Conservation (phyloP, 1,140 invertebrate species). For the Drosophila athabasca region DNA sequence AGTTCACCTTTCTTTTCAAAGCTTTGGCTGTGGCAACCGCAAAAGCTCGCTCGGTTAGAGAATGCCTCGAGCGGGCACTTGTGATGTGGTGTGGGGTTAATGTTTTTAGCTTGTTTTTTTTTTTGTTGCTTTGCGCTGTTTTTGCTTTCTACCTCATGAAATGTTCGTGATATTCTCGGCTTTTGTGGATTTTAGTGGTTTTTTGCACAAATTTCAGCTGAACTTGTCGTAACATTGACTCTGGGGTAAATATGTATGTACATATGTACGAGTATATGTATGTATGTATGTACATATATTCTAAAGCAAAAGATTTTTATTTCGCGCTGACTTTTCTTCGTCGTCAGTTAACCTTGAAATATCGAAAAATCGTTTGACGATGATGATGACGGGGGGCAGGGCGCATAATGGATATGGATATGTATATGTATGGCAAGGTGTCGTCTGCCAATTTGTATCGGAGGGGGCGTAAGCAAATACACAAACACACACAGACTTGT, state of each 20-base stretch:
- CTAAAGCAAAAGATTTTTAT: slow-evolving; percentile 56
- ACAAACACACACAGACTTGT: slow-evolving; percentile 8
- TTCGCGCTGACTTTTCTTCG: slow-evolving; percentile 49
- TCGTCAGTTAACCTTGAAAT: slow-evolving; percentile 63
- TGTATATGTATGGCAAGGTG: slow-evolving; percentile 66
- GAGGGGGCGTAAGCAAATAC: slow-evolving; percentile 37
- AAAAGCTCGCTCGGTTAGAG: slow-evolving; percentile 30
- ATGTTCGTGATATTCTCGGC: slow-evolving; percentile 11
- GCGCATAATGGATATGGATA: slow-evolving; percentile 50
- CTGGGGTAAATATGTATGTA: not conserved
- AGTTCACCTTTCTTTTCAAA: too few relatives aligned
- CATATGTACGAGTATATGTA: slow-evolving; percentile 6
- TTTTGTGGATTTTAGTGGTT: slow-evolving; percentile 20
- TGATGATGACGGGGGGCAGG: slow-evolving; percentile 21
- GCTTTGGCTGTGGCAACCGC: not conserved
- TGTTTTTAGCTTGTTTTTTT: slow-evolving; percentile 28
- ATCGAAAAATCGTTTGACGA: slow-evolving; percentile 54
- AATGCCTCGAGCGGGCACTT: slow-evolving; percentile 31
- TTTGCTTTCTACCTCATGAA: slow-evolving; percentile 40
- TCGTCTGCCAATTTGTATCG: slow-evolving; percentile 43
- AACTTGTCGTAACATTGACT: slow-evolving; percentile 9
- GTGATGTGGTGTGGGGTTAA: slow-evolving; percentile 44
- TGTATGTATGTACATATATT: slow-evolving; percentile 6
- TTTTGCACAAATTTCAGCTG: slow-evolving; percentile 20
- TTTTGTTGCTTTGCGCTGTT: slow-evolving; percentile 10